Conservation (phyloP, 2,113 vertebrate species). For the Phyllopteryx taeniolatus region DNA sequence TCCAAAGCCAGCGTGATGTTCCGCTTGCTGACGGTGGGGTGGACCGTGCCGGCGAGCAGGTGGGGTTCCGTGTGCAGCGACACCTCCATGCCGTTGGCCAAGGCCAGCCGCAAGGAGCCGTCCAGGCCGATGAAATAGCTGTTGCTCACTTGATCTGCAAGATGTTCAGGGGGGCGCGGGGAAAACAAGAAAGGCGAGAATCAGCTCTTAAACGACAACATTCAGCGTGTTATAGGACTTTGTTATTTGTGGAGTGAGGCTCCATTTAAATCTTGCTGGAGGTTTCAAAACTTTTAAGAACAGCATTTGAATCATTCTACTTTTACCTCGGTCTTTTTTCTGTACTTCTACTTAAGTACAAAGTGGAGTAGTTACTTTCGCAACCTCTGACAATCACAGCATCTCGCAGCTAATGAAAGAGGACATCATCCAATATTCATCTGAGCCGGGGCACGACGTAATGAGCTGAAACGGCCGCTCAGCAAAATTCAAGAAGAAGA, state of each 20-base stretch:
- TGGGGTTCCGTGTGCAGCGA: constrained; percentile 94
- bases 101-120: constrained; percentile 86
- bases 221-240: background rate
- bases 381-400: background rate
- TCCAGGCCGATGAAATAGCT: constrained; percentile 95
- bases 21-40: constrained; percentile 92
- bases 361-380: background rate
- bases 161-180: constrained; percentile 71
- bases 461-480: constrained; percentile 56
- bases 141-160: constrained; percentile 93
- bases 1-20: constrained; percentile 96
- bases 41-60: constrained; percentile 91
- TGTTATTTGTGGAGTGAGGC: too few relatives aligned
- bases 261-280: too few relatives aligned
- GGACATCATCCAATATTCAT: constrained; percentile 51
- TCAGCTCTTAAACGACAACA: background rate
- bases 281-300: too few relatives aligned
- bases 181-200: background rate
- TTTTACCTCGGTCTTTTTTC: background rate
- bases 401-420: constrained; percentile 31
- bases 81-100: constrained; percentile 97
- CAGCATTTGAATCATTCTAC: background rate
- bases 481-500: constrained; percentile 46
- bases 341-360: background rate
- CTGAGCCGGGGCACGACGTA: constrained; percentile 32